Base-by-base conservation (phyloP, 2,888 invertebrate species). In the Luperina testacea region DNA sequence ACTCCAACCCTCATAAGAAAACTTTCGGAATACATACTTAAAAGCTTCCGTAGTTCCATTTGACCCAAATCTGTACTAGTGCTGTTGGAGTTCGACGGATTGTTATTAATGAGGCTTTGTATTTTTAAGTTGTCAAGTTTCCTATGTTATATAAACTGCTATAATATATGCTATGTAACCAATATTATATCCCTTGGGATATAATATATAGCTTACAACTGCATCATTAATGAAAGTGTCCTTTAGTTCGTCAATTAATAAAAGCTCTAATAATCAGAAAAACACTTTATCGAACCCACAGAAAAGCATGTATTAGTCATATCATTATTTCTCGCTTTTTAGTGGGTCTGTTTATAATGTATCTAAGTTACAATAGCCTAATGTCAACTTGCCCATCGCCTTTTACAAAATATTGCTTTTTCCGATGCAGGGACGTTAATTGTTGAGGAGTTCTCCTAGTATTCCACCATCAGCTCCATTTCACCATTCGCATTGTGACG, bases 1-100 rank as follows among this genome's bases (percentile, higher is more conserved):
- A 71, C 11, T 75, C 13, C 42, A 59, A 61, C 57, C 64, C 51
- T 45, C 51, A 4, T 17, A 48, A n/a, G 38, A 68, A 80, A 70
- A 84, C 42, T 85, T 85, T 77, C 32, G 11, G 57, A 69, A 64
- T 57, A 72, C 48, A 64, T 57, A 72, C 48, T 71, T 81, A 72
- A 74, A 77, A 84, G 73, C 61, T 81, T 81, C 9, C 13, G 48
- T 32, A 57, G 32, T 79, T 51, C 67, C 64, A 61, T 65, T 77
- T 75, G 74, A 74, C 82, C 77, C 61, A 75, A 80, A 70, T 80
- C 24, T 53, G 9, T 38, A 5, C 3, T 5, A 42, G 13, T 13
- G 7, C 32, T 57, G 61, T 61, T 61, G 45, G n/a, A 83, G 79
- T 83, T 77, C 24, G 72, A 76, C 48, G 61, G 11, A n/a, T 69